These are phyloP conservation scores for Chromobotia macracanthus DNA, from an alignment of 2,797 vertebrate species.

Conservation along the genomic window DNA sequence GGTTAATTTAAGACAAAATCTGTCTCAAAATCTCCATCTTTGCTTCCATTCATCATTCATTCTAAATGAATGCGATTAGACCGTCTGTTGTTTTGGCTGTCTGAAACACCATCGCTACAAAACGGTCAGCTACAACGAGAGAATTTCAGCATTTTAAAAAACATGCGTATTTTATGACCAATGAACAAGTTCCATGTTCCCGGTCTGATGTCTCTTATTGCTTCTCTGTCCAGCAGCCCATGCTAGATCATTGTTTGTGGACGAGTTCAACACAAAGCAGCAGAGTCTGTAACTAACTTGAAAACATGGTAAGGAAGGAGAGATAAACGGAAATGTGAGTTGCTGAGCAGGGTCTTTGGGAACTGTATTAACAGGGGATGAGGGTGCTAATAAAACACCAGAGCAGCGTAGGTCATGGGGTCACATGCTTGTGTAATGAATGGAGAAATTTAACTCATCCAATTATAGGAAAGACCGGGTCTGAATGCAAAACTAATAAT, in stretches of 20 bases:
- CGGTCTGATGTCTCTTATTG: conserved; percentile 53
- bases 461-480: conserved; percentile 93
- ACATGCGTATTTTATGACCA: conserved; percentile 61
- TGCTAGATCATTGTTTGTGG: conserved; percentile 49
- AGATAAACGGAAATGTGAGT: conserved; percentile 16
- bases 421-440: conserved; percentile 97
- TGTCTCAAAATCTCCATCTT: conserved; percentile 24
- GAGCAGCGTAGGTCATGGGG: conserved; percentile 89
- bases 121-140: no score
- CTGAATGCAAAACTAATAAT: conserved; percentile 99
- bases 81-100: conserved; percentile 35
- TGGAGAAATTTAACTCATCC: conserved; percentile 99
- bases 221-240: conserved; percentile 49
- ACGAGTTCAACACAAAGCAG: conserved; percentile 28
- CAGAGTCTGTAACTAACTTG: neutral
- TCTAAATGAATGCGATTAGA: conserved; percentile 57
- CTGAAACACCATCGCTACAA: conserved; percentile 26
- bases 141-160: no score
- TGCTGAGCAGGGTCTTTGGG: conserved; percentile 35
- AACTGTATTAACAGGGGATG: conserved; percentile 92
- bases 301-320: neutral
- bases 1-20: conserved; percentile 47
- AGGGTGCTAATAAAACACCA: conserved; percentile 97
- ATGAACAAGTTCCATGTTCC: conserved; percentile 57
- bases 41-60: conserved; percentile 51